Conservation (phyloP, 2,888 invertebrate genomes). For the Syritta pipiens region DNA sequence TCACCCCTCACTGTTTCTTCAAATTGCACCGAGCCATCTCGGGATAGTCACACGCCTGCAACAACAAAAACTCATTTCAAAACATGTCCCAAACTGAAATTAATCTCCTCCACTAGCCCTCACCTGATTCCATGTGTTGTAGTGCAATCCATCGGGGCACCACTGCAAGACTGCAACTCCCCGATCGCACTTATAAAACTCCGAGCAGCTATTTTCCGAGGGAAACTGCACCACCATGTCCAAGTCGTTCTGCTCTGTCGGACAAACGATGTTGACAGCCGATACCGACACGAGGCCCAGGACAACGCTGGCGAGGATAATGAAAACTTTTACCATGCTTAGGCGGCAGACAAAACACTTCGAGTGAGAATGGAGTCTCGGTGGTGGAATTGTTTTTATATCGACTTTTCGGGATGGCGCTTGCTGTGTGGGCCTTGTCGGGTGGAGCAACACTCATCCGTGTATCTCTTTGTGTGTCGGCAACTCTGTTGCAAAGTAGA, state of each 20-base stretch:
- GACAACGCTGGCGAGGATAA: conserved; percentile 29
- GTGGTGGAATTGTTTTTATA: conserved; percentile 36
- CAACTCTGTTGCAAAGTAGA: conserved; percentile 31
- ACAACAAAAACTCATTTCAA: not conserved
- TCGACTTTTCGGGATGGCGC: not conserved
- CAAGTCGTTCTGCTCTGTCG: conserved; percentile 44
- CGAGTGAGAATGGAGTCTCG: conserved; percentile 2
- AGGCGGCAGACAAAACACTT: not conserved
- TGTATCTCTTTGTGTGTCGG: conserved; percentile 12
- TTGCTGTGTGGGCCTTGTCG: not conserved
- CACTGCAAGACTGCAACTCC: conserved; percentile 56
- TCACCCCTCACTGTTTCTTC: not conserved
- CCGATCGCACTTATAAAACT: conserved; percentile 70
- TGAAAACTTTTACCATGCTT: conserved; percentile 42
- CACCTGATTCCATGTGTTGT: conserved; percentile 65
- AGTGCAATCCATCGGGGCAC: conserved; percentile 69
- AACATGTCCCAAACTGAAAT: not conserved
- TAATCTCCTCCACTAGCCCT: not conserved
- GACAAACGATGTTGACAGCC: conserved; percentile 61
- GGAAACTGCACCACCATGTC: conserved; percentile 67
- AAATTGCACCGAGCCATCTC: conserved; percentile 7
- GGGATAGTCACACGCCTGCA: conserved; percentile 40
- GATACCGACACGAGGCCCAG: conserved; percentile 14
- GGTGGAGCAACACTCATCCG: no score
- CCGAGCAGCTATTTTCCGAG: conserved; percentile 65